Base-by-base conservation (phyloP, 2,113 vertebrate species). In the Tautogolabrus adspersus region DNA sequence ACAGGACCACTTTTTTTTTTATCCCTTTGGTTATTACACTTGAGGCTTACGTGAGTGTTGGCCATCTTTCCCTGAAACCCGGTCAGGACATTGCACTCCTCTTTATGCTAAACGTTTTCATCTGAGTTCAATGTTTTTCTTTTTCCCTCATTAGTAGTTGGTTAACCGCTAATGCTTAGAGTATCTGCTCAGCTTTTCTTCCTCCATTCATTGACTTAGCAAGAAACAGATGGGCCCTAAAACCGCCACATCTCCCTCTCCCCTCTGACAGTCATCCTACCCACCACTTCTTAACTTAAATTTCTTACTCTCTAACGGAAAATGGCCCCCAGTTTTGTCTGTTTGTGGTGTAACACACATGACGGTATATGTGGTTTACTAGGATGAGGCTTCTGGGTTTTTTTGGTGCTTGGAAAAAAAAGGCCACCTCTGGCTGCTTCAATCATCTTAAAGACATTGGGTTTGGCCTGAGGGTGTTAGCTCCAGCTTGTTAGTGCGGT, bases 81-180 rank as follows among this genome's bases (percentile, higher is more conserved):
- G 78, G 86, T 82, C 66, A 79, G 86, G 84, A 89, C 82, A 75
- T 52, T 58, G 64, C 61, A 85, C 82, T 88, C 79, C 65, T 64
- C 88, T 77, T 80, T 79, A 77, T 65, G 77, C 89, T 93, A 91
- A 93, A 91, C 21, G 77, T 83, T 91, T 93, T 90, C 88, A 93
- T 93, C 87, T 90, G 87, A 92, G 82, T 85, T 82, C 88, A 81
- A 42, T 92, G 86, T 91, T 92, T 92, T 92, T 88, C 87, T 92
- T 93, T 88, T 91, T 81, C 89, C 89, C 93, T 93, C 93, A 92
- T 94, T 94, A 94, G 91, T 91, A 89, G 81, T 87, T 87, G 92
- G 92, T 94, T 94, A 92, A 94, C 92, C 92, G 55, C 94, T 94
- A 93, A 95, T 92, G 89, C 87, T 83, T 56, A 65, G 91, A 87